Base-by-base conservation (phyloP, 2,113 vertebrate genomes). In the Vireo altiloquus region DNA sequence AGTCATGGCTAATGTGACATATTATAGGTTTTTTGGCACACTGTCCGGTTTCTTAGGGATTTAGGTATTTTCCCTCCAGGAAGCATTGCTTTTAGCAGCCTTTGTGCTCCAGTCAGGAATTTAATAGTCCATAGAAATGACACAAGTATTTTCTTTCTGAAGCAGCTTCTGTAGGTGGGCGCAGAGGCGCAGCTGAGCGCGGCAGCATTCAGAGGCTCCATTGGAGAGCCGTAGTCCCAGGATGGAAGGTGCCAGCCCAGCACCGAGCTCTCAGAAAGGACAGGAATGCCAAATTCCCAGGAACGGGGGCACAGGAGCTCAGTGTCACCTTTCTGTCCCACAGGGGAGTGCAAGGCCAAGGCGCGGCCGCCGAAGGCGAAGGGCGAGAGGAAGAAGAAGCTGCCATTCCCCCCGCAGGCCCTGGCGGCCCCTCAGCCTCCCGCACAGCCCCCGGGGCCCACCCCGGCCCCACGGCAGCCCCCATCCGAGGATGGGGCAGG, bases 331-430 rank as follows among this genome's bases (percentile, higher is more conserved):
- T 89, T 90, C 5, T 65, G 44, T 94, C 69, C 18, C 3, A 6
- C 93, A 98, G 98, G 98, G 35, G 98, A 98, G 2, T 44, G 94
- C 70, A 96, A 95, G 89, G 94, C 50, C 13, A 97, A 94, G 87
- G 64, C 64, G 15, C 97, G 98, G 39, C 88, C 88, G 2, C 65
- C 96, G 0, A 98, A 97, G 79, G 78, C 87, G 8, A 98, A 95
- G 89, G 83, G 87, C 1, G 98, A 98, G 46, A 93, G 96, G 75
- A 98, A 94, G 95, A 98, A 92, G 96, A 98, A 97, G 79, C 89
- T 82, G 30, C 74, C 52, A 3, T 90, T 96, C 28, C 92, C 88
- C 13, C 64, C 95, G 68, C 88, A 74, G 66, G 50, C 79, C 4
- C 65, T 80, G 8, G 89, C 39, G 13, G 49, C 81, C 0, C 37